Base-by-base conservation (phyloP, 1,140 invertebrate species). In the Sogatella furcifera region DNA sequence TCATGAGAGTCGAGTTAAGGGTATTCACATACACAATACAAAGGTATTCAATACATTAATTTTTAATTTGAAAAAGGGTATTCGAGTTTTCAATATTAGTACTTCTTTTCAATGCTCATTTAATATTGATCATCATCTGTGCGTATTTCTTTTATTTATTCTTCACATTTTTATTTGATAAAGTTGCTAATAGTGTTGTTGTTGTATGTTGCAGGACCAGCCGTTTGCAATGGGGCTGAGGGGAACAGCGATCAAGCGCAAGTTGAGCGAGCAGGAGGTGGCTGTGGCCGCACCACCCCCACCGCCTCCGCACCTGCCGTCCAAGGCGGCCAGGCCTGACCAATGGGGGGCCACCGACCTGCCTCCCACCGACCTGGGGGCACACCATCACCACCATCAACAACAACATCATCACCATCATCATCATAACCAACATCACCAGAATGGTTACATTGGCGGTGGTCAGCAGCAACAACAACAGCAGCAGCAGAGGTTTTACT, bases 161-260 rank as follows among this genome's bases (percentile, higher is more conserved):
- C 6, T 15, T 11, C 17, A 6, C 17, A 2, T 49, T 3, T 5
- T 13, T 49, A 1, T 19, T 49, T 49, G 2, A 5, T 15, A 10
- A 38, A 13, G 34, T 9, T 8, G 6, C 17, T 19, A 49, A 17
- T 49, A 6, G 46, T 49, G 46, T 49, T 49, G 10, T 13, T 49
- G 46, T 65, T 65, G 62, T 19, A n/a, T 64, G 22, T 81, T 82
- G 2, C 76, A 85, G 83, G 83, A 81, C 1, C 46, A 49, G 73
- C 83, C 82, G 46, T 49, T 49, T 82, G 82, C 81, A 80, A 85
- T 84, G 83, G 83, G 83, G 82, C 79, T 85, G 77, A 82, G 84
- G 79, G 81, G 81, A 73, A 84, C 82, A 71, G 80, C 82, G 76
- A 80, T 79, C 67, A 85, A 85, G 80, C 81, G 83, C 73, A 85